Percentiles rank a stretch among this genome's conserved stretches.
phyloP scores from a whole-genome alignment of 2,888 invertebrate genomes.

The Tryphoninae sp. region DNA sequence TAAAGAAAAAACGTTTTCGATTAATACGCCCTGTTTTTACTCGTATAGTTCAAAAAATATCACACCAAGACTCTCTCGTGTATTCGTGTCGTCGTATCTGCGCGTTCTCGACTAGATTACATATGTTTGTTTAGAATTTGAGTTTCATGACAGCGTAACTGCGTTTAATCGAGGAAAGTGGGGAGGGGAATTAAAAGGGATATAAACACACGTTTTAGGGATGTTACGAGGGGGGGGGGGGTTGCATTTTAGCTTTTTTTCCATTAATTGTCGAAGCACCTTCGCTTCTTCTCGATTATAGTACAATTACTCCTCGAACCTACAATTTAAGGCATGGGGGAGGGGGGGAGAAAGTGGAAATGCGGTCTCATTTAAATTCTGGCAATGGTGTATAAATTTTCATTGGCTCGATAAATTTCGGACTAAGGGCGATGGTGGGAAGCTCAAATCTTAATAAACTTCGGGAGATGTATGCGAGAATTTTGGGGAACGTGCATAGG shows the following conservation, averaged over 20 bases:
- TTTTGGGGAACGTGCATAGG: neutral
- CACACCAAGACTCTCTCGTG: constrained; percentile 56
- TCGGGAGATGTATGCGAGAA: neutral
- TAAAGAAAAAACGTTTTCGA: constrained; percentile 50
- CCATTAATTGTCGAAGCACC: neutral
- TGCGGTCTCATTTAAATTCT: no score
- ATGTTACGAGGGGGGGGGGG: neutral
- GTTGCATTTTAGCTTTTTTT: constrained; percentile 10
- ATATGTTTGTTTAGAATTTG: constrained; percentile 61
- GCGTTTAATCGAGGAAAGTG: constrained; percentile 16
- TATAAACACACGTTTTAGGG: constrained; percentile 31
- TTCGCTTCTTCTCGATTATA: neutral
- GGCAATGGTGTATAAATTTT: neutral
- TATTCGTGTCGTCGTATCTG: constrained; percentile 41
- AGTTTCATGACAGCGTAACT: constrained; percentile 63
- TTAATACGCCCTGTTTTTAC: constrained; percentile 49
- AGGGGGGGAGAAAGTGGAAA: no score
- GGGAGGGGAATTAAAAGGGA: neutral
- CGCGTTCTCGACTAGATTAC: constrained; percentile 53
- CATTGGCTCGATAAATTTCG: neutral
- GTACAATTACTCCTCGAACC: neutral
- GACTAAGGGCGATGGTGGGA: no score
- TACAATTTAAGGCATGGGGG: neutral
- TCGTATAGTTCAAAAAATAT: constrained; percentile 62
- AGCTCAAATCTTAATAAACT: no score